phyloP scores from a whole-genome alignment of 2,888 invertebrate species.

The Tachina fera region DNA sequence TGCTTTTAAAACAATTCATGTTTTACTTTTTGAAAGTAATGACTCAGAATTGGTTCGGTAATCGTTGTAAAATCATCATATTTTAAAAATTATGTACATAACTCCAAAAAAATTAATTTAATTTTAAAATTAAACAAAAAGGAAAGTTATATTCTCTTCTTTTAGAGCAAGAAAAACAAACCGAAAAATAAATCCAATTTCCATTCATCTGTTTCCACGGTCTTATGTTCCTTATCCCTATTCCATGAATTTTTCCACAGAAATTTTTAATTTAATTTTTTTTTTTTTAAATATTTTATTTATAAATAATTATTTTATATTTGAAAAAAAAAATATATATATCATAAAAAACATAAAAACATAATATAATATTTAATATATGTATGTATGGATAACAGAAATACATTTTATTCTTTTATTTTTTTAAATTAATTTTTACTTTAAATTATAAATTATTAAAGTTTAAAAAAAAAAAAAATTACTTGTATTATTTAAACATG shows the following conservation, averaged over 20 bases:
- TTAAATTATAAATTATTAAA: conserved; percentile 63
- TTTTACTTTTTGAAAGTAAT: too few species aligned
- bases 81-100: too few species aligned
- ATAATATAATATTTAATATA: conserved; percentile 74
- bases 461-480: conserved; percentile 51
- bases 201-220: background rate
- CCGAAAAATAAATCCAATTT: too few species aligned
- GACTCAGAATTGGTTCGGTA: too few species aligned
- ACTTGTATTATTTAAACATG: conserved; percentile 53
- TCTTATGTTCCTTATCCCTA: background rate
- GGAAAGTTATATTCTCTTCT: too few species aligned
- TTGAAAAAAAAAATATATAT: conserved; percentile 68
- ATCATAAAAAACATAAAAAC: conserved; percentile 80
- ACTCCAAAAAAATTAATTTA: too few species aligned
- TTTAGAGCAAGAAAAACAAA: too few species aligned
- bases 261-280: conserved; percentile 19
- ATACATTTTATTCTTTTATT: conserved; percentile 65
- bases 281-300: conserved; percentile 75
- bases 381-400: conserved; percentile 73
- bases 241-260: background rate
- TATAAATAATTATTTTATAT: conserved; percentile 76
- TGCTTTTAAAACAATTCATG: too few species aligned
- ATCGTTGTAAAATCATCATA: too few species aligned
- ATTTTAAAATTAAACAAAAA: too few species aligned
- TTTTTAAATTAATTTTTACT: conserved; percentile 72